Base-by-base conservation (phyloP, 2,113 vertebrate species). In the Cyanoramphus novaezelandiae region DNA sequence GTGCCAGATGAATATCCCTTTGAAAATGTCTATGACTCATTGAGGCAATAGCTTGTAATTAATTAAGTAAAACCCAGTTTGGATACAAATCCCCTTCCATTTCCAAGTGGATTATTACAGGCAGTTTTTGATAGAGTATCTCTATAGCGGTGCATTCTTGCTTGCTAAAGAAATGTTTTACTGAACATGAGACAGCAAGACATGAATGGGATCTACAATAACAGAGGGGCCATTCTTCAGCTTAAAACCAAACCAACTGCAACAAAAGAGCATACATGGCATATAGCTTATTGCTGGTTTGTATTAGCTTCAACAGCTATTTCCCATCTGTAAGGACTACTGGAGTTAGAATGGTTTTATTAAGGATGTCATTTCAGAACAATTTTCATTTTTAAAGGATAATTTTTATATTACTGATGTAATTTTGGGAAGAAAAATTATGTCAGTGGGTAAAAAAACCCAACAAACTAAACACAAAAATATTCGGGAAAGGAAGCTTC, bases 1-100 rank as follows among this genome's bases (percentile, higher is more conserved):
- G 17, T 74, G 53, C 64, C 76, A 91, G 79, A 92, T 88, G 82
- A 83, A 59, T 78, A 46, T 59, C 21, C 25, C 37, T 93, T 90
- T 86, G 80, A 69, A 92, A 77, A 50, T 81, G 47, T 90, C 37
- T 90, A 23, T 82, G 88, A 88, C 63, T 93, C 75, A 81, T 91
- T 86, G 88, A 94, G 55, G 14, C 68, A 86, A 68, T 92, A 93
- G 70, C 29, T 96, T 92, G 33, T 77, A 87, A 79, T 80, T 47
- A 86, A 72, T 95, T 70, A 91, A 93, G 65, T 85, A 55, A 72
- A 84, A 13, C 6, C 8, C 20, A 65, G 1, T 86, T 92, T 90
- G 44, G 39, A 35, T 90, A 65, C 17, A 53, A 72, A 47, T 88
- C 24, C 31, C 2, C 11, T 86, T 93, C 43, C 11, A 35, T 59